phyloP scores from a whole-genome alignment of 2,888 invertebrate genomes.

The Diogma glabrata region DNA sequence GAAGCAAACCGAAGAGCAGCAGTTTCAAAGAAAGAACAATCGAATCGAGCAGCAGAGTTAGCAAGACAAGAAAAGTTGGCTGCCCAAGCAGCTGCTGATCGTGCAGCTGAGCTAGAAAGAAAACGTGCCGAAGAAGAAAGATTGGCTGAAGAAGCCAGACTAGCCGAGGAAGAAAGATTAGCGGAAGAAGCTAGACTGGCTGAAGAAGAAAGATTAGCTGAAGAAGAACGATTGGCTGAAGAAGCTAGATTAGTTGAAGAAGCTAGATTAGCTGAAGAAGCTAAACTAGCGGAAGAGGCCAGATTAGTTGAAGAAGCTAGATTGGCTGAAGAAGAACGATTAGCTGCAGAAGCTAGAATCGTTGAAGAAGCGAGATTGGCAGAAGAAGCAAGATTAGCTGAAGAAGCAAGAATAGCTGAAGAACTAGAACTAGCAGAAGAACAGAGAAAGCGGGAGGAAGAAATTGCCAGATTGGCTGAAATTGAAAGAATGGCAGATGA shows the following conservation, averaged over 20 bases:
- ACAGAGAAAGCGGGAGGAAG: slow-evolving; percentile 39
- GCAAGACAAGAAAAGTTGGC: slow-evolving; percentile 37
- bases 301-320: slow-evolving; percentile 33
- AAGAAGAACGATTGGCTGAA: slow-evolving; percentile 31
- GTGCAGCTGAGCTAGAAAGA: slow-evolving; percentile 30
- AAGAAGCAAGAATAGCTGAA: slow-evolving; percentile 35
- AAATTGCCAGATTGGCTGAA: slow-evolving; percentile 39
- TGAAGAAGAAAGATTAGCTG: slow-evolving; percentile 17
- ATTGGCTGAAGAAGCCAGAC: slow-evolving; percentile 29
- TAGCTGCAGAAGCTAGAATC: slow-evolving; percentile 33
- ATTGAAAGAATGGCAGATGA: slow-evolving; percentile 42
- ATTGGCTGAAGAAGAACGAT: slow-evolving; percentile 32
- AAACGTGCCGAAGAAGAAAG: slow-evolving; percentile 23
- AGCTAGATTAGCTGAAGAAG: slow-evolving; percentile 38
- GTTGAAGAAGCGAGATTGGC: slow-evolving; percentile 36
- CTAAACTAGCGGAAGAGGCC: slow-evolving; percentile 32
- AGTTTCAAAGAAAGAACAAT: slow-evolving; percentile 41
- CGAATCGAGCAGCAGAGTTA: slow-evolving; percentile 40
- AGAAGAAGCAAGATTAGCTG: slow-evolving; percentile 36
- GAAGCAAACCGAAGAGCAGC: slow-evolving; percentile 44
- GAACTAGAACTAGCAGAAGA: slow-evolving; percentile 40
- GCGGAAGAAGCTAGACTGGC: slow-evolving; percentile 24
- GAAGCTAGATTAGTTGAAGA: slow-evolving; percentile 29
- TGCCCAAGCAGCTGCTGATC: slow-evolving; percentile 38
- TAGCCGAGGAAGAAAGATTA: slow-evolving; percentile 35